These are phyloP conservation scores for Antheraea mylitta DNA, from an alignment of 1,140 invertebrate species.

Conservation along the genomic window DNA sequence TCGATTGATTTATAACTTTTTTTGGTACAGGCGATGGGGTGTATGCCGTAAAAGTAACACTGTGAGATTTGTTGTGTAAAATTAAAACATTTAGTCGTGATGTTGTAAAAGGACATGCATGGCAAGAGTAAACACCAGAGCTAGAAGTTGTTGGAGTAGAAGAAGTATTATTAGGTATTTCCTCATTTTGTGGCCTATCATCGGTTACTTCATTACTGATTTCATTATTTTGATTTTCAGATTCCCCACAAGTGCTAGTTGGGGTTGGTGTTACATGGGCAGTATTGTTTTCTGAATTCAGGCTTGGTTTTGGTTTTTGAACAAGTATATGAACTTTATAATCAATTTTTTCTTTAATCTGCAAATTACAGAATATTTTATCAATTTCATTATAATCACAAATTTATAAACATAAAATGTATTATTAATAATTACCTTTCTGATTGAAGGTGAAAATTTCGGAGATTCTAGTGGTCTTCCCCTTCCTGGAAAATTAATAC, in stretches of 20 bases:
- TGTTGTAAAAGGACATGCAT: slow-evolving; percentile 82
- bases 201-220: slow-evolving; percentile 18
- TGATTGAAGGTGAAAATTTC: slow-evolving; percentile 39
- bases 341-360: slow-evolving; percentile 78
- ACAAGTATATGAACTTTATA: slow-evolving; percentile 82
- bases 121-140: slow-evolving; percentile 81
- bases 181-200: slow-evolving; percentile 31
- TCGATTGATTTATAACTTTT: slow-evolving; percentile 31
- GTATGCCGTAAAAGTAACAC: slow-evolving; percentile 63
- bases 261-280: slow-evolving; percentile 43
- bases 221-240: slow-evolving; percentile 24
- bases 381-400: background rate
- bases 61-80: slow-evolving; percentile 83
- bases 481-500: slow-evolving; percentile 32
- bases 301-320: slow-evolving; percentile 65
- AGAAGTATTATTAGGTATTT: slow-evolving; percentile 16
- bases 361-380: slow-evolving; percentile 37
- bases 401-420: slow-evolving; percentile 4
- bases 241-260: slow-evolving; percentile 48
- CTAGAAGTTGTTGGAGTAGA: slow-evolving; percentile 48
- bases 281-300: slow-evolving; percentile 23
- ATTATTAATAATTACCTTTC: slow-evolving; percentile 43
- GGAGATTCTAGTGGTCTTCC: slow-evolving; percentile 34
- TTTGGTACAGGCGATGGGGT: slow-evolving; percentile 67
- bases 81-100: slow-evolving; percentile 84